Base-by-base conservation (phyloP, 2,888 invertebrate species). In the Sympetrum striolatum region DNA sequence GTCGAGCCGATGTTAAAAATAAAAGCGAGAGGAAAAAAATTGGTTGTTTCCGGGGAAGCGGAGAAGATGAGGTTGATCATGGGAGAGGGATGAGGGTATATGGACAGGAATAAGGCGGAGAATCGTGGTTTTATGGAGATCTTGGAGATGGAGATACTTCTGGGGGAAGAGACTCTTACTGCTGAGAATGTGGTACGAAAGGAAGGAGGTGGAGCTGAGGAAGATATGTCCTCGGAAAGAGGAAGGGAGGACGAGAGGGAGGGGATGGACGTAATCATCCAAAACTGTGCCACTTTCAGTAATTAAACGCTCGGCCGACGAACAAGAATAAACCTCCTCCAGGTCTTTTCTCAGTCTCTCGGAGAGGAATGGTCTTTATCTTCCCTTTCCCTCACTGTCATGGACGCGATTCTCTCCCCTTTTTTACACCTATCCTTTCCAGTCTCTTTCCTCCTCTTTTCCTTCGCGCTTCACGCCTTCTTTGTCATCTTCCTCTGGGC, bases 221-320 rank as follows among this genome's bases (percentile, higher is more conserved):
- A 44, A 44, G 44, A 44, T 44, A 44, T 44, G 44, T 44, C 44
- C 44, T 44, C 44, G 10, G 80, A 80, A 18, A 3, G 80, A 35
- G 15, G 80, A 35, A 80, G 37, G 80, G 37, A 2, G 10, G 58
- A 25, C 4, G 60, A 60, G 86, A 53, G 86, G 37, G 22, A 60
- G 86, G 37, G 39, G 37, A 64, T 58, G 86, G 86, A 86, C 60
- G 86, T 86, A 86, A 86, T 86, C 86, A 86, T 86, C 60, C 86
- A 86, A 86, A 86, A 86, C 86, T 86, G 86, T 86, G 86, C 86
- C 86, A 86, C 86, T 86, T 86, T 86, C 86, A 31, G 86, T 86
- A 86, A 86, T 86, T 86, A 86, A 86, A 86, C 86, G 86, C 86
- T 86, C 86, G 86, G 60, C 60, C 86, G 86, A 39, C 86, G 86